Base-by-base conservation (phyloP, 1,140 invertebrate species). In the Formica exsecta region DNA sequence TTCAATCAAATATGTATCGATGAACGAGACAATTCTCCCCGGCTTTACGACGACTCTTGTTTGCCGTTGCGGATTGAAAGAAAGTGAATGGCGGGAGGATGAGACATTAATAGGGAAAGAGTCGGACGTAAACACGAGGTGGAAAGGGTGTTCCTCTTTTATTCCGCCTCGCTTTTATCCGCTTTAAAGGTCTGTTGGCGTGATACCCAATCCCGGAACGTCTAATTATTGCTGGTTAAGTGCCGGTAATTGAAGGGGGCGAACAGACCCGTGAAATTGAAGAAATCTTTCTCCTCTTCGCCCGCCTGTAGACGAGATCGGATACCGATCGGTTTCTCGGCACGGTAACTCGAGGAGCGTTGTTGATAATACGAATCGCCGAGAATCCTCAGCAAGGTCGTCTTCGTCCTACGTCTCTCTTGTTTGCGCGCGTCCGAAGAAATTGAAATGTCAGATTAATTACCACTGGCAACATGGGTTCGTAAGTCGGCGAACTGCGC, bases 221-320 rank as follows among this genome's bases (percentile, higher is more conserved):
- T 93, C 93, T 94, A 94, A 94, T 94, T 94, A 94, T 94, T 92
- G 91, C 91, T 92, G 91, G 90, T 92, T 94, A 94, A 94, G 93
- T 93, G 92, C 89, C 90, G 88, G 89, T 94, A 94, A 94, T 94
- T 94, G 93, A 93, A 93, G 91, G 86, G 87, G 76, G 88, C 91
- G 91, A 93, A 93, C 90, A 89, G 89, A 91, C 73, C 92, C 93
- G 92, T 94, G 93, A 93, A 94, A 94, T 94, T 92, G 91, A 93
- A 93, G 92, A 91, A 93, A 93, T 90, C 91, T 87, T 91, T 89
- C 81, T 89, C 81, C 87, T 22, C 29, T 61, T 70, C 62, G 57
- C 25, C 62, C n/a, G 41, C 22, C n/a, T n/a, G 36, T 64, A 59
- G 48, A 51, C n/a, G 54, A 65, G 90, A 93, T 93, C 87, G 87